These are phyloP conservation scores for Erythrocercus mccallii DNA, from an alignment of 2,113 vertebrate genomes.

Conservation along the genomic window DNA sequence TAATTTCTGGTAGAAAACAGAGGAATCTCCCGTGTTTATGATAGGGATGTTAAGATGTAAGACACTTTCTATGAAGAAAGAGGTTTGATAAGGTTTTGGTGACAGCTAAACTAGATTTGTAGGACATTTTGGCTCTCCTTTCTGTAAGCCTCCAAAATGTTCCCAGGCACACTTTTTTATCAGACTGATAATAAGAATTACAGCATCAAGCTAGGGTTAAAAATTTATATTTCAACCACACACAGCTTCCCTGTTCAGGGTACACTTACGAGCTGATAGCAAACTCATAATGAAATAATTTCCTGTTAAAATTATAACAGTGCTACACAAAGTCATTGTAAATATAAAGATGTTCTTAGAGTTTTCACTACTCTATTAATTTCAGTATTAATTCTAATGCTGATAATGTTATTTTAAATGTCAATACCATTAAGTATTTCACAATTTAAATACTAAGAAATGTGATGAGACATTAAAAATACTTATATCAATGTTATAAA, in stretches of 20 bases:
- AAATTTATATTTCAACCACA: background rate
- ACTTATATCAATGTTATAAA: background rate
- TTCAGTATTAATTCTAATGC: background rate
- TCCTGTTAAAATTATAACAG: background rate
- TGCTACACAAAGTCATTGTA: background rate
- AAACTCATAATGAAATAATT: background rate
- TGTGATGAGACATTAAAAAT: background rate
- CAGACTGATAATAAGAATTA: background rate
- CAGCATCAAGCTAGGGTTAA: background rate
- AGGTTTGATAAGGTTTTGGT: background rate
- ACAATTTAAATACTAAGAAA: background rate
- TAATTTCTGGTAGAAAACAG: background rate
- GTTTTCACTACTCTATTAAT: background rate
- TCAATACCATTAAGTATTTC: background rate
- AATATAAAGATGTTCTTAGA: background rate
- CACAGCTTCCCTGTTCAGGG: background rate
- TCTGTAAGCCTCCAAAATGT: background rate
- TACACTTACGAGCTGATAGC: background rate
- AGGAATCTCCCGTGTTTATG: background rate
- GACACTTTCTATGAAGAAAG: background rate
- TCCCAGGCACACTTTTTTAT: background rate
- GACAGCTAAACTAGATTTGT: background rate
- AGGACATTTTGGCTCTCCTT: background rate
- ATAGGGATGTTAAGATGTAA: background rate
- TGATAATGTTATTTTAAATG: background rate